A percentile compares a stretch with the other conserved stretches of the same genome.
Conservation (phyloP, 1,140 invertebrate species). For the Nomia melanderi region DNA sequence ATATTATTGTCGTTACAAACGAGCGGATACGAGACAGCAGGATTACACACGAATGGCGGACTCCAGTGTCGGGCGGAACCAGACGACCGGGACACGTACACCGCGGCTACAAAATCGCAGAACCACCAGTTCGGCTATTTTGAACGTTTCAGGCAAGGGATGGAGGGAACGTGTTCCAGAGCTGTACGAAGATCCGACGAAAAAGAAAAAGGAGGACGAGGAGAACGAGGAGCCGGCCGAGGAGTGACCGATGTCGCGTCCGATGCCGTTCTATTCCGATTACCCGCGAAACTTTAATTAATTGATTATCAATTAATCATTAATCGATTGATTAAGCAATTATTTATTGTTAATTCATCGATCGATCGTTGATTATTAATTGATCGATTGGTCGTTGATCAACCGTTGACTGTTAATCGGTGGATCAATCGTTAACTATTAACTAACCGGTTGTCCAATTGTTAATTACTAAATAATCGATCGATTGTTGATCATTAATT, state of each 20-base stretch:
- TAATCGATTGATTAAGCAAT: no score
- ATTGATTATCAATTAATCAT: no score
- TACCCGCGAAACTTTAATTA: no score
- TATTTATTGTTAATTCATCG: no score
- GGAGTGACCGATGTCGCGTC: conserved; percentile 42
- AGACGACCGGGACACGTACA: conserved; percentile 61
- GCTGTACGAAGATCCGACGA: conserved; percentile 77
- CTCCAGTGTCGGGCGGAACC: conserved; percentile 52
- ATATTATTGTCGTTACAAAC: no score
- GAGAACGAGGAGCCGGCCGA: conserved; percentile 39
- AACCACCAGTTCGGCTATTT: conserved; percentile 69
- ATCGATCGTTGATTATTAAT: no score
- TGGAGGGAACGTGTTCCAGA: conserved; percentile 80
- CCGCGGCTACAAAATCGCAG: conserved; percentile 54
- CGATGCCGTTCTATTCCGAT: conserved; percentile 5
- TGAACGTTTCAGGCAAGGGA: conserved; percentile 80
- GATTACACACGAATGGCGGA: conserved; percentile 43
- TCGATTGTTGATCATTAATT: no score
- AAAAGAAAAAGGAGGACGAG: conserved; percentile 71
- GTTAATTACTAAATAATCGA: no score
- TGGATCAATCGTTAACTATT: no score
- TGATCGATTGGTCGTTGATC: no score
- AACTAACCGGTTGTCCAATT: no score
- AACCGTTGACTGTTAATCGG: no score
- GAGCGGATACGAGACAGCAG: conserved; percentile 47